A percentile compares a stretch with the other conserved stretches of the same genome.
phyloP scores from a whole-genome alignment of 92 coral and sea anemone genomes.

The Porites evermanni region DNA sequence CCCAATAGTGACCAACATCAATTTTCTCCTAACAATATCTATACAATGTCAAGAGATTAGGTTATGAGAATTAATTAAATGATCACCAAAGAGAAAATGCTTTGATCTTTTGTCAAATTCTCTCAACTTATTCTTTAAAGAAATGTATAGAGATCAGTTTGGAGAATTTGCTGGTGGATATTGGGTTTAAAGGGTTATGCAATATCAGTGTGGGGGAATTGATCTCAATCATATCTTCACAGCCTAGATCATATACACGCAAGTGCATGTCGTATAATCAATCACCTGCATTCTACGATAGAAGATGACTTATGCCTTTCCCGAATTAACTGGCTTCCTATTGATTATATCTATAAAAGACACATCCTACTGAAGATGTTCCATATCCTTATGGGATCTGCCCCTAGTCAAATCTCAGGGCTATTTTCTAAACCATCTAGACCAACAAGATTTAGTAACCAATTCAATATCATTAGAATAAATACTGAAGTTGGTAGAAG shows the following conservation, averaged over 20 bases:
- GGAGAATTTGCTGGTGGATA: too few relatives aligned
- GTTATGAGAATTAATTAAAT: too few relatives aligned
- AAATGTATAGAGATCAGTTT: too few relatives aligned
- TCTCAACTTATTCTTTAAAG: too few relatives aligned
- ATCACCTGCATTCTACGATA: not conserved
- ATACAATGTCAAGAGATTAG: too few relatives aligned
- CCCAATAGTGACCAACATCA: too few relatives aligned
- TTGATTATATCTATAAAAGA: not conserved
- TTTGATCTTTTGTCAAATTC: too few relatives aligned
- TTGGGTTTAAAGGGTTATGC: not conserved
- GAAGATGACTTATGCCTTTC: not conserved
- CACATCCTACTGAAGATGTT: not conserved
- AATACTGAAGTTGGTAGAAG: conserved; percentile 3
- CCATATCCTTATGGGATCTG: not conserved
- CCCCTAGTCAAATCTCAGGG: too few relatives aligned
- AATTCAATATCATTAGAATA: not conserved
- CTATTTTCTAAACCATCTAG: not conserved
- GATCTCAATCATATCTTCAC: not conserved
- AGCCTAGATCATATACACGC: not conserved
- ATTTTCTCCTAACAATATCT: too few relatives aligned
- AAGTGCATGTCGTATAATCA: conserved; percentile 5
- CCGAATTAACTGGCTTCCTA: conserved; percentile 2
- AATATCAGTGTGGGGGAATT: conserved; percentile 9
- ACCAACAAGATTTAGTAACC: not conserved
- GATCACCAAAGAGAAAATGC: too few relatives aligned